phyloP scores from a whole-genome alignment of 2,113 vertebrate genomes.

The Phylloscopus trochiloides region DNA sequence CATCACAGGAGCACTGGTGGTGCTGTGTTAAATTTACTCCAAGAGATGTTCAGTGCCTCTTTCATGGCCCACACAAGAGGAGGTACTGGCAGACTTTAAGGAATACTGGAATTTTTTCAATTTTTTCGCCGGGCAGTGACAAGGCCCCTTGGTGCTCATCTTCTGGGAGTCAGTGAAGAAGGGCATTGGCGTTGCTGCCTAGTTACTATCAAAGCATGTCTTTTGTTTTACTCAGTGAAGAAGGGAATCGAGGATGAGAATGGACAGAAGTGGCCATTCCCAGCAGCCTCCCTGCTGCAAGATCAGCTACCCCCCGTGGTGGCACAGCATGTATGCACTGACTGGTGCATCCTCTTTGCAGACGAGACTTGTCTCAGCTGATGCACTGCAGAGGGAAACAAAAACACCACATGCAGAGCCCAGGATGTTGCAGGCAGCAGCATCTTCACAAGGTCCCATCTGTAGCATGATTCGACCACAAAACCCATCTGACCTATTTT shows the following conservation, averaged over 20 bases:
- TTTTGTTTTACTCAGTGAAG: neutral
- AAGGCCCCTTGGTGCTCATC: neutral
- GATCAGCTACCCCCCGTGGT: fast-evolving
- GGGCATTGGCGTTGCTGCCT: neutral
- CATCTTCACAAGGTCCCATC: neutral
- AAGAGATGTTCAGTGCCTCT: neutral
- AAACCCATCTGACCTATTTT: neutral
- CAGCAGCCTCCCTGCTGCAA: neutral
- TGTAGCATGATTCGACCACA: neutral
- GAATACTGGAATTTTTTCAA: neutral
- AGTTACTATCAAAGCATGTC: neutral
- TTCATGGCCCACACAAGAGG: neutral
- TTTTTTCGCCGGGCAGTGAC: neutral
- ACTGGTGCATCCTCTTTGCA: neutral
- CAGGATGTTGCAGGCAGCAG: neutral
- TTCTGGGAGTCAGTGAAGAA: neutral
- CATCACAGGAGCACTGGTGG: too few species aligned
- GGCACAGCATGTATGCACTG: fast-evolving
- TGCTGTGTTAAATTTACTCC: neutral
- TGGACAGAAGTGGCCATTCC: neutral
- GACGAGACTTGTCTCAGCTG: fast-evolving
- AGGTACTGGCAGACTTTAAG: fast-evolving
- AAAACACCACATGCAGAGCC: neutral
- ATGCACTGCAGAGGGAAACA: neutral
- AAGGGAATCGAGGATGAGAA: neutral